A percentile compares a stretch with the other conserved stretches of the same genome.
Evolutionary conservation across 1,140 invertebrate species (phyloP).

Genomic region (Reticulitermes speratus): DNA sequence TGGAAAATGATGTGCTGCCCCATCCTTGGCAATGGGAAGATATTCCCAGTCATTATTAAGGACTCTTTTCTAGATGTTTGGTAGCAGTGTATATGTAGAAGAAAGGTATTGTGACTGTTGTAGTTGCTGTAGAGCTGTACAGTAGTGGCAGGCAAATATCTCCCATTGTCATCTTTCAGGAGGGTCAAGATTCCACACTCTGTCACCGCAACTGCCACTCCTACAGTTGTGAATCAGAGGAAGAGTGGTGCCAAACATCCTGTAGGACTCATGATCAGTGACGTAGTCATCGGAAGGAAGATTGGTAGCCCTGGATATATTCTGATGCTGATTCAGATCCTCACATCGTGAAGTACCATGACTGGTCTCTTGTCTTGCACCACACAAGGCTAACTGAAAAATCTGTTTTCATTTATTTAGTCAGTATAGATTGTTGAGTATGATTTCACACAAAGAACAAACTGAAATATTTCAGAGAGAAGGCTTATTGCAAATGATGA

Average conservation of each 20-base stretch:
- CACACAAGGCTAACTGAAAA: conserved; percentile 11
- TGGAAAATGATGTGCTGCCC: background rate
- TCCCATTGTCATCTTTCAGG: no score
- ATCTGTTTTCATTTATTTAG: background rate
- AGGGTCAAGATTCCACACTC: no score
- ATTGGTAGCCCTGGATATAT: background rate
- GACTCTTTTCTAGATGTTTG: no score
- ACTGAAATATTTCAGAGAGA: no score
- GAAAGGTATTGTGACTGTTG: background rate
- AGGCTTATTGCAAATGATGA: no score
- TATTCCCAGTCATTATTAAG: no score
- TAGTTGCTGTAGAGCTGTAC: background rate
- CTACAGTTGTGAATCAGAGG: background rate
- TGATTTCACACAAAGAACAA: no score
- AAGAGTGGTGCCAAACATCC: background rate
- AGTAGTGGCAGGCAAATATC: no score
- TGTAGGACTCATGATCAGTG: background rate
- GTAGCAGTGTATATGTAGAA: no score
- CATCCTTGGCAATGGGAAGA: conserved; percentile 1
- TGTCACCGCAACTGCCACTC: no score
- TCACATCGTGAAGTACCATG: background rate
- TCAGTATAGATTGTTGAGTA: no score
- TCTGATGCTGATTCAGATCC: background rate
- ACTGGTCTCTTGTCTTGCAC: conserved; percentile 14
- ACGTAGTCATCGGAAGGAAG: conserved; percentile 4